Evolutionary conservation across 2,888 invertebrate genomes (phyloP).

Genomic region (Disparrhopalites patrizii): DNA sequence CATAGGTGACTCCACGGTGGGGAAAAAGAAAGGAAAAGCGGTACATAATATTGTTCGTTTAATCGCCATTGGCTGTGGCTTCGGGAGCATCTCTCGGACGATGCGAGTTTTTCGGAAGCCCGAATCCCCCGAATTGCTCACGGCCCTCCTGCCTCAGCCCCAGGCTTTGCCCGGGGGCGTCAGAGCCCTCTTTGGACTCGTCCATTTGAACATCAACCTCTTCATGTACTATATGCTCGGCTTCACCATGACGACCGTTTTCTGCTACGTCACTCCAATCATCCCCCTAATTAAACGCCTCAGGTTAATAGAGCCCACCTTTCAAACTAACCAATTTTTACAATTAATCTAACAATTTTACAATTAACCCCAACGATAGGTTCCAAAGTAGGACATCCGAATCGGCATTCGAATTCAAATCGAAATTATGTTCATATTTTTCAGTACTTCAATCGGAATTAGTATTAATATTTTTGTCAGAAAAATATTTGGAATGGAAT

Average conservation of each 20-base stretch:
- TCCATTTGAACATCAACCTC: constrained; percentile 3
- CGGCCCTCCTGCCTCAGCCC: not conserved
- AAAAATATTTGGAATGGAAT: too few relatives aligned
- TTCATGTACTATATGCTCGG: constrained; percentile 1
- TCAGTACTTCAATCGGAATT: too few relatives aligned
- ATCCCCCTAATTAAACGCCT: not conserved
- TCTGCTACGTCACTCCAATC: not conserved
- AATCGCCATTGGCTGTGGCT: not conserved
- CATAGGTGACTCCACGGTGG: too few relatives aligned
- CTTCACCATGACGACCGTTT: not conserved
- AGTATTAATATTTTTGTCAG: too few relatives aligned
- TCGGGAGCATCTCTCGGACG: not conserved
- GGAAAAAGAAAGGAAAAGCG: not conserved
- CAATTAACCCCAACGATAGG: too few relatives aligned
- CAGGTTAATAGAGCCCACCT: too few relatives aligned
- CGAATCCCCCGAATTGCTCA: not conserved
- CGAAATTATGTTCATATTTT: too few relatives aligned
- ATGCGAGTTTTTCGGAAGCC: not conserved
- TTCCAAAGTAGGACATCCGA: too few relatives aligned
- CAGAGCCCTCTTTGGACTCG: not conserved
- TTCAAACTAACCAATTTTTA: too few relatives aligned
- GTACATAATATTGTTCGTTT: not conserved
- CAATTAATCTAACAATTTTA: too few relatives aligned
- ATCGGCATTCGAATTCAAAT: too few relatives aligned
- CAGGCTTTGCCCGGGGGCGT: not conserved